These are phyloP conservation scores for Drosophila falleni DNA, from an alignment of 2,888 invertebrate species.

Conservation along the genomic window DNA sequence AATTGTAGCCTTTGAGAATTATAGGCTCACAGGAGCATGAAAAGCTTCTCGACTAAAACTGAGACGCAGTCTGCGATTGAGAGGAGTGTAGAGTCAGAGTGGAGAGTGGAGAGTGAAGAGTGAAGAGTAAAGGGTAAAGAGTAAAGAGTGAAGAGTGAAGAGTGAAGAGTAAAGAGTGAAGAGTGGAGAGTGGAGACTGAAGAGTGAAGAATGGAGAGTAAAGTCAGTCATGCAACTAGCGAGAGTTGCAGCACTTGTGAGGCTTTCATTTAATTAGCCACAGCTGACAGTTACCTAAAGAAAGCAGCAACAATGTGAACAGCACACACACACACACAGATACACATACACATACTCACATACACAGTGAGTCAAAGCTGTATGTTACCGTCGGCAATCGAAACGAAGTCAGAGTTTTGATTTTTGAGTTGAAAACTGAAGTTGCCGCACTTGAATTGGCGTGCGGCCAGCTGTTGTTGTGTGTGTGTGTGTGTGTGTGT, in stretches of 20 bases:
- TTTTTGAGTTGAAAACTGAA: constrained; percentile 44
- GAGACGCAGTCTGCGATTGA: constrained; percentile 6
- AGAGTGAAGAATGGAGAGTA: too few species aligned
- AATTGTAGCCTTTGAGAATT: constrained; percentile 61
- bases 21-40: constrained; percentile 62
- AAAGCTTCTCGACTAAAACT: constrained; percentile 34
- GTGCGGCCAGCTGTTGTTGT: constrained; percentile 63
- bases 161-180: not conserved
- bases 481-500: constrained; percentile 1
- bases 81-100: not conserved
- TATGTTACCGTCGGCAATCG: constrained; percentile 43
- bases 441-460: constrained; percentile 60
- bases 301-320: constrained; percentile 53
- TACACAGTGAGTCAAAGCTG: constrained; percentile 31
- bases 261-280: constrained; percentile 78
- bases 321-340: constrained; percentile 6
- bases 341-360: not conserved
- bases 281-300: constrained; percentile 77
- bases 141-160: too few species aligned
- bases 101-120: not conserved
- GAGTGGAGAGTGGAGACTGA: not conserved
- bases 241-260: constrained; percentile 72
- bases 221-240: constrained; percentile 62
- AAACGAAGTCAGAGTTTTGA: constrained; percentile 25
- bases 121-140: not conserved